Evolutionary conservation across 2,888 invertebrate genomes (phyloP).

Genomic region (Tenthredo scrophulariae): DNA sequence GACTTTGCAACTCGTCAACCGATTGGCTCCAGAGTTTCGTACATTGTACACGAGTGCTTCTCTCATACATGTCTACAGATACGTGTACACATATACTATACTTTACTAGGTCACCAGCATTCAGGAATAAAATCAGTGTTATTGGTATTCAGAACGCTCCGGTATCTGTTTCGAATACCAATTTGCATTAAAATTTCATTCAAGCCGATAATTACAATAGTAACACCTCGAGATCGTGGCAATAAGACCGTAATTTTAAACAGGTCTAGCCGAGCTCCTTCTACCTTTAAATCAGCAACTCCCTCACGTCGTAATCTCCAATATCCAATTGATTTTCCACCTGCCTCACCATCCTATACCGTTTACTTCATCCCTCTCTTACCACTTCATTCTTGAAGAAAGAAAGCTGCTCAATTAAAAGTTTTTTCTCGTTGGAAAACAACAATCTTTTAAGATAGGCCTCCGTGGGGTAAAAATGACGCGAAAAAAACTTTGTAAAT

Average conservation of each 20-base stretch:
- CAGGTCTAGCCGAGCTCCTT: conserved; percentile 3
- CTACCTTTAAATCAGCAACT: conserved; percentile 66
- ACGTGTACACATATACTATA: not conserved
- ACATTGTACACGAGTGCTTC: not conserved
- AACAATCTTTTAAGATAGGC: conserved; percentile 65
- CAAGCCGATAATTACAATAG: conserved; percentile 36
- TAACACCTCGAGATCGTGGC: conserved; percentile 8
- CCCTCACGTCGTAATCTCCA: conserved; percentile 73
- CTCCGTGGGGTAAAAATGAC: conserved; percentile 9
- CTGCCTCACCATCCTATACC: conserved; percentile 69
- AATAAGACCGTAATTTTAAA: conserved; percentile 29
- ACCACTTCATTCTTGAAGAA: conserved; percentile 37
- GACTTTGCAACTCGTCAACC: conserved; percentile 37
- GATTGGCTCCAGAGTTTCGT: conserved; percentile 35
- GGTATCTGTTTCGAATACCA: conserved; percentile 24
- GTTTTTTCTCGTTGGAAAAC: conserved; percentile 68
- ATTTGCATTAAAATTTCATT: conserved; percentile 31
- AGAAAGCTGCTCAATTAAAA: conserved; percentile 69
- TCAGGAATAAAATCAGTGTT: not conserved
- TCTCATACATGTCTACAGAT: not conserved
- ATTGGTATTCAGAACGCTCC: conserved; percentile 29
- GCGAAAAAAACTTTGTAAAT: not conserved
- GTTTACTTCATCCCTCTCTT: conserved; percentile 66
- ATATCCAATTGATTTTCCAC: conserved; percentile 74
- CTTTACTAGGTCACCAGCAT: conserved; percentile 13